Base-by-base conservation (phyloP, 2,797 vertebrate genomes). In the Rousettus madagascariensis region DNA sequence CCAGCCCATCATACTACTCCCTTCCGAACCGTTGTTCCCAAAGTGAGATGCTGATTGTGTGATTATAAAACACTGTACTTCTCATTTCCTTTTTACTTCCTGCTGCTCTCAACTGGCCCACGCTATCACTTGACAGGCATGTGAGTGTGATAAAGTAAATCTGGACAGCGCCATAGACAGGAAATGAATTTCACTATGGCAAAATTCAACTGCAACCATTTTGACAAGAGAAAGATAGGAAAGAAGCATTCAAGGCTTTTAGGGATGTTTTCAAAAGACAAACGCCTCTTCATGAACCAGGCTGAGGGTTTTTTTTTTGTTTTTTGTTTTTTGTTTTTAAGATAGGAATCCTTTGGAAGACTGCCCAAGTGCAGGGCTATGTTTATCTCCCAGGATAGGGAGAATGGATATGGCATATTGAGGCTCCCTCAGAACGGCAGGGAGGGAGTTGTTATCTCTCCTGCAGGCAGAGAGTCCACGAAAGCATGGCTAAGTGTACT, bases 171-270 rank as follows among this genome's bases (percentile, higher is more conserved):
- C 63, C 57, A 55, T 46, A 33, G 75, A 43, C 95, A 88, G 97
- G 95, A 97, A 97, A 95, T 94, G 63, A 86, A 94, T 83, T 71
- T 91, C n/a, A 79, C 87, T 71, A 49, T 2, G 9, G 90, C 68
- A 51, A 79, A 96, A 96, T 92, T 74, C 95, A 88, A 93, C 30
- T 13, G 65, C 78, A 75, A 69, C 80, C 92, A 83, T 90, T 96
- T 51, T 63, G 72, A 85, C 49, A 63, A 77, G 75, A 91, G 49
- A 51, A 20, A 91, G 80, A 89, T 16, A 55, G 71, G 38, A 26
- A 82, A 69, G 80, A 22, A 9, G 15, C 66, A 69, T 51, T 92
- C 43, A 33, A 71, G n/a, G 61, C 95, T 93, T 69, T 91, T 68
- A 93, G 84, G 26, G 61, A 36, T 83, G 38, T 71, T 84, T 90